Evolutionary conservation across 1,140 invertebrate species (phyloP), one percentile per base, ranked within the genome.

Genomic region (Drosophila yakuba): DNA sequence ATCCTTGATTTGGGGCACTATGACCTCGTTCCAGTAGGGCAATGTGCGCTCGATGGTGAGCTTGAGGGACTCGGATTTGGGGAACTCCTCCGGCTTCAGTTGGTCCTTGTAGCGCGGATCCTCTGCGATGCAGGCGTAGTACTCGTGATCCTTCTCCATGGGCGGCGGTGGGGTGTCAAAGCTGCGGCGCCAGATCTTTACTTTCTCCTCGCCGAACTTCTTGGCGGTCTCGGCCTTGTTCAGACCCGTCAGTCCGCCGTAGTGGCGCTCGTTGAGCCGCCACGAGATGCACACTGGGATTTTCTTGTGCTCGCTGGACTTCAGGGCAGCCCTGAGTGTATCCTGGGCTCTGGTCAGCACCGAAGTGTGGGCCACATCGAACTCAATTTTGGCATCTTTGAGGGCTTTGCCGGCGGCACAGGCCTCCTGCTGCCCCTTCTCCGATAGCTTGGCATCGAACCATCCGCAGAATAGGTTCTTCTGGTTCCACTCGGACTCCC

Each of bases 221-320:
- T 96, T 96, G 73, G 98, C 98, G 20, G 98, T 99, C 93, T 99
- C 98, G 4, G 97, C 95, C 93, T 99, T 99, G 90, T 99, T 98
- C 54, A 99, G 94, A 3, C 98, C 98, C 50, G 98, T 98, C 2
- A 99, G 93, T 35, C 96, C 97, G 74, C 98, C 98, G 92, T 99
- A 99, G 92, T 99, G 98, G 76, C 98, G 95, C 92, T 99, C 98
- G 90, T 99, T 99, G 3, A 99, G 93, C 17, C 98, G 94, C 98
- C 98, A 99, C 1, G 97, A 96, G 91, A 96, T 96, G 4, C 95
- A 78, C 23, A 97, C 93, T 1, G 96, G 95, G 73, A 99, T 94
- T 90, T 95, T 94, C 54, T 95, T 94, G 88, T 98, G 96, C 7
- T 94, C 95, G 36, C 96, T 95, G 90, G 96, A 96, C 52, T 96